Base-by-base conservation (phyloP, 2,888 invertebrate genomes). In the Synanthedon andrenaeformis region DNA sequence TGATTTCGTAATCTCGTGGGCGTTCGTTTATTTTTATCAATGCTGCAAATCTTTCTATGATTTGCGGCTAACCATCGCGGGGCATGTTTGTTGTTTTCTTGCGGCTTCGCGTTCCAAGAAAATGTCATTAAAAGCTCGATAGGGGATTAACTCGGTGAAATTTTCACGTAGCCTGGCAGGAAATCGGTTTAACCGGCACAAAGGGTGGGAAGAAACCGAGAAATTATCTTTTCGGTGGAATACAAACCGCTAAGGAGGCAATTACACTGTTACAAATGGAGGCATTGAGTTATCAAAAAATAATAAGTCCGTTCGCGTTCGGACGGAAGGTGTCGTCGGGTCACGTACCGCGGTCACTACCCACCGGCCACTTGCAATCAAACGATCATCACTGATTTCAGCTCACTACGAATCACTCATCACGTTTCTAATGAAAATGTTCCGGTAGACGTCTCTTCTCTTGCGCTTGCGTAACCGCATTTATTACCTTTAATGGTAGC, bases 31-130 rank as follows among this genome's bases (percentile, higher is more conserved):
- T 86, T 86, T 85, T 86, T 84, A 84, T 79, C 79, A 82, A 82
- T 81, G 82, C 80, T 78, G 82, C 79, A 82, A 84, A 85, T 86
- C 79, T 82, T 77, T 82, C 86, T 85, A 86, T 83, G 85, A 86
- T 86, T 87, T 85, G 86, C 84, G 86, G 86, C 81, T 79, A 80
- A 82, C 84, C 84, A 72, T 80, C 68, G 65, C 58, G 60, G 68
- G 63, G 63, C 72, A 70, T 74, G 74, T 72, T 79, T 74, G 78
- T 82, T 82, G 80, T 84, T 84, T 80, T 79, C 71, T 79, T 79
- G 81, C 60, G 79, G 81, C 75, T 76, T 74, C 72, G 71, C 71
- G 75, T 78, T 79, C 76, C 64, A 61, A 76, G 80, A 74, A 80
- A 83, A 84, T 80, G 82, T 83, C 84, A 85, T 85, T 85, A 84